A percentile compares a stretch with the other conserved stretches of the same genome.
phyloP scores from a whole-genome alignment of 2,888 invertebrate genomes.

The Scelioninae gen. 2 region DNA sequence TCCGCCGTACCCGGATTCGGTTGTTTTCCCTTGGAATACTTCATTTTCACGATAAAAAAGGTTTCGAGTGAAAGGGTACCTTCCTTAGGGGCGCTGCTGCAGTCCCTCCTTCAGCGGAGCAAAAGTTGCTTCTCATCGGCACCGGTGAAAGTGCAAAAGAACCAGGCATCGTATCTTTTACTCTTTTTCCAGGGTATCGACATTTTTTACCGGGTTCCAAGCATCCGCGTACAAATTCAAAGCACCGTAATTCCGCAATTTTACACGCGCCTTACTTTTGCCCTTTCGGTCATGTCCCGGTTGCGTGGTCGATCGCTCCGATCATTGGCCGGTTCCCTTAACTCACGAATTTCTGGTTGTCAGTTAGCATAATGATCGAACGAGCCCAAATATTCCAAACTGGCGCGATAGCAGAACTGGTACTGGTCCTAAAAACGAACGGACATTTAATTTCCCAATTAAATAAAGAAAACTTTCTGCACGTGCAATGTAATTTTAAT shows the following conservation, averaged over 20 bases:
- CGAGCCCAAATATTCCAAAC: slow-evolving; percentile 97
- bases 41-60: slow-evolving; percentile 19
- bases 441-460: neutral
- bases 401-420: slow-evolving; percentile 99
- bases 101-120: no score
- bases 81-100: no score
- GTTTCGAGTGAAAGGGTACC: slow-evolving; percentile 28
- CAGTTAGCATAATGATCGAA: slow-evolving; percentile 97
- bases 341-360: slow-evolving; percentile 75
- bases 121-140: no score
- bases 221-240: slow-evolving; percentile 10
- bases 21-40: slow-evolving; percentile 15
- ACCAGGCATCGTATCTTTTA: no score
- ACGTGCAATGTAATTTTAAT: no score
- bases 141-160: no score
- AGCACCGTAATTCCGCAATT: slow-evolving; percentile 15
- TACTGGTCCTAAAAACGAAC: slow-evolving; percentile 90
- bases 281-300: slow-evolving; percentile 70
- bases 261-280: slow-evolving; percentile 73
- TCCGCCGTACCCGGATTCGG: slow-evolving; percentile 23
- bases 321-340: slow-evolving; percentile 69
- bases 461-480: no score
- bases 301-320: slow-evolving; percentile 69
- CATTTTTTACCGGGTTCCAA: no score
- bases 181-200: no score